These are phyloP conservation scores for Leuctra nigra DNA, from an alignment of 2,888 invertebrate genomes.

Conservation along the genomic window DNA sequence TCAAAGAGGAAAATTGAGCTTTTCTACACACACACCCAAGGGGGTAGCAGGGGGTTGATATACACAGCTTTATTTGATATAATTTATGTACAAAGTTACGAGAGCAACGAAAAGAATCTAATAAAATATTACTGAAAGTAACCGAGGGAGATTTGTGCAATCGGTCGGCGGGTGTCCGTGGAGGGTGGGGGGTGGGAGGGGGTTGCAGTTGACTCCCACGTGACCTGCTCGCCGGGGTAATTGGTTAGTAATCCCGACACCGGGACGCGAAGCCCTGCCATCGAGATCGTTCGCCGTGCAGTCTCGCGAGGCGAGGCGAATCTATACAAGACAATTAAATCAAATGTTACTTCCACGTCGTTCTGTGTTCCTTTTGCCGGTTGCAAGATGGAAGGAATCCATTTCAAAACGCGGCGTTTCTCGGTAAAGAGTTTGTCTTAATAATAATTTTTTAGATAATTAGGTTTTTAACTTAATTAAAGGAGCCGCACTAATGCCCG, in stretches of 20 bases:
- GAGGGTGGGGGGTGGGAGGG: background rate
- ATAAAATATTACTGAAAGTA: background rate
- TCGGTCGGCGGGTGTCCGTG: background rate
- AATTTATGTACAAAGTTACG: background rate
- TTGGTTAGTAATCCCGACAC: background rate
- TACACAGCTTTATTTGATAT: background rate
- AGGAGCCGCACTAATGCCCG: no score
- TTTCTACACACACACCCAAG: background rate
- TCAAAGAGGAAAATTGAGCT: background rate
- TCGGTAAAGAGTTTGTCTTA: no score
- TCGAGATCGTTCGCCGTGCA: background rate
- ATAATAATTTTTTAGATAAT: no score
- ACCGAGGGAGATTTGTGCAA: background rate
- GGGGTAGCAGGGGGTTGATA: background rate
- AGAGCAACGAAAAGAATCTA: background rate
- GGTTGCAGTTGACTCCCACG: background rate
- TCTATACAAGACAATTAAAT: background rate
- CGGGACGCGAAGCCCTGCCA: background rate
- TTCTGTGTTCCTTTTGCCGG: no score
- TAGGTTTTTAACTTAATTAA: no score
- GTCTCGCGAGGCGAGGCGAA: background rate
- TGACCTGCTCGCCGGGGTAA: background rate
- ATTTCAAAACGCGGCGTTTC: no score
- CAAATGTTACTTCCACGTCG: no score
- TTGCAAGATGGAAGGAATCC: no score